Evolutionary conservation across 2,888 invertebrate genomes (phyloP), one percentile per base, ranked within the genome.

Genomic region (Leptinotarsa tumamoca): DNA sequence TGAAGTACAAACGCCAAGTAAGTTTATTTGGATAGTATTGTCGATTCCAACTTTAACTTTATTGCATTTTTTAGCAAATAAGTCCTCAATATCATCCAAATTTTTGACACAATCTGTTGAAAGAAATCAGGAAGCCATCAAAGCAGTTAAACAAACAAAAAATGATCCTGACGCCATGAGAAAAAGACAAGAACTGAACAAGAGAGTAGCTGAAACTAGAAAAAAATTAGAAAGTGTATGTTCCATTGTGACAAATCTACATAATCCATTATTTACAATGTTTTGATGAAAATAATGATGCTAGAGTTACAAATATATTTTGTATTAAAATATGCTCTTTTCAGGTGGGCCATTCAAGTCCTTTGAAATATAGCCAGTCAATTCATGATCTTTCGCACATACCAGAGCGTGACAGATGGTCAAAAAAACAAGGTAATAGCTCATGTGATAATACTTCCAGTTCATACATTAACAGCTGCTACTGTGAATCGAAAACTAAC

Each of bases 151-250:
- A 77, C 89, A 89, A 83, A 89, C 90, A 50, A 89, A 90, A 83
- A 89, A 90, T 23, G 93, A 94, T 86, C 90, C 92, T 0, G 94
- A 94, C 76, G 91, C 93, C 0, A 90, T 91, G 0, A 90, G 92
- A 71, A 91, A 93, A 73, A 88, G 95, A 4, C 95, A 96, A 87
- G 96, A 97, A 85, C 90, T 97, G 79, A 92, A 94, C 84, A 92
- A 95, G 86, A 91, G 96, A 83, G 93, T 95, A 82, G 93, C 95
- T 84, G 96, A 96, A 89, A 96, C 96, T 0, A 92, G 95, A 85
- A 91, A 94, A 81, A 96, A 96, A 88, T 89, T 97, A 78, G 96
- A 96, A 90, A 96, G 93, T 87, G 97, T 97, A 88, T 93, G 94
- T 91, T 68, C n/a, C 27, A 18, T 4, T 68, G 27, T 23, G 27